Conservation (phyloP, 2,888 invertebrate species). For the Homarus gammarus region DNA sequence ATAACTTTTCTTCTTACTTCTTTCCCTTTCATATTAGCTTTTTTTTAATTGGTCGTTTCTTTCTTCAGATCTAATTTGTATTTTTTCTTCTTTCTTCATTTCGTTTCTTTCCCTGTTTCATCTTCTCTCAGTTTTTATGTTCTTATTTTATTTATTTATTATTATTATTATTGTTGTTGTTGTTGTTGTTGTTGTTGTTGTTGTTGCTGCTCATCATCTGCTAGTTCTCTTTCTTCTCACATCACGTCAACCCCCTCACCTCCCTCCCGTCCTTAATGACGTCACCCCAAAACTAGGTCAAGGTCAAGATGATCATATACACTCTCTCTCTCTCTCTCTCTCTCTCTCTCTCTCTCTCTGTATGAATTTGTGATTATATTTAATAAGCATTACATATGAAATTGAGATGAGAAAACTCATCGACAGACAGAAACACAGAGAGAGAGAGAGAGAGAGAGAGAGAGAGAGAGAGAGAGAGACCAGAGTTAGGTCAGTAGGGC, state of each 20-base stretch:
- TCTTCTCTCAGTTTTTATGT: too few species aligned
- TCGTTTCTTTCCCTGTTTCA: not conserved
- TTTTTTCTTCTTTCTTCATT: not conserved
- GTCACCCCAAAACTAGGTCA: too few species aligned
- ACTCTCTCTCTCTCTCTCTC: not conserved
- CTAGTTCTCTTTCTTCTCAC: not conserved
- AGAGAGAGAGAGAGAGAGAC: conserved; percentile 32
- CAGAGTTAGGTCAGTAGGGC: too few species aligned
- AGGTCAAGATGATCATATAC: not conserved
- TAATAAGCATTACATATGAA: too few species aligned
- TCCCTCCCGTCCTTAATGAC: not conserved
- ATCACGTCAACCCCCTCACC: not conserved
- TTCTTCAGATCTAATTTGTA: not conserved
- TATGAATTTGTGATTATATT: not conserved
- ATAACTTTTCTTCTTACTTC: not conserved
- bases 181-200: too few species aligned
- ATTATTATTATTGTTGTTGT: too few species aligned
- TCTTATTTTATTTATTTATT: not conserved
- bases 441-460: conserved; percentile 1
- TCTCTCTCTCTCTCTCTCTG: conserved; percentile 22
- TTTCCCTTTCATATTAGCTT: not conserved
- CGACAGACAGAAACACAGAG: not conserved
- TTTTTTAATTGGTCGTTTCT: not conserved
- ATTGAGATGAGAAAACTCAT: not conserved
- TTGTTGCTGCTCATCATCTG: too few species aligned